Evolutionary conservation across 2,888 invertebrate genomes (phyloP), one percentile per base, ranked within the genome.

Genomic region (Scotopteryx bipunctaria): DNA sequence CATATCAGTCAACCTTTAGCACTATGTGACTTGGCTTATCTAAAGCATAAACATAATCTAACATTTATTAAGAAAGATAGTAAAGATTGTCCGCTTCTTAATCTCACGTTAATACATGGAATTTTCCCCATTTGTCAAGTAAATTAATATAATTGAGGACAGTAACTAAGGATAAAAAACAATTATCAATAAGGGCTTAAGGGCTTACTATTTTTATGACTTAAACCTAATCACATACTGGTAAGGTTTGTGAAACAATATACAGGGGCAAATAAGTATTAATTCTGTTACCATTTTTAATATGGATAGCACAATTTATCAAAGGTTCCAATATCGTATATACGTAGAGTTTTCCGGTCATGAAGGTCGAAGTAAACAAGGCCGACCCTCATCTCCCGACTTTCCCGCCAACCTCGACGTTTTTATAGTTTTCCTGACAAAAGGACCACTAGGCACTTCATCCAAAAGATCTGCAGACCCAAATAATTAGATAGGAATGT

Each of bases 21-120:
- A 42, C 15, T 13, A 32, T 48, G 9, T 46, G 47, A 46, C 50
- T 49, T 45, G 45, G 16, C 43, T 57, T 59, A 59, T 62, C 57
- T 37, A 37, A 51, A 42, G 40, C 41, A 27, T 54, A 31, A 44
- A 29, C 29, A 27, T 41, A 50, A 48, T 51, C 56, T 45, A 17
- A 17, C 13, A 44, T 44, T 51, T 17, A 33, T 5, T 36, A 51
- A 33, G 11, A 43, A 29, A 14, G 43, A 52, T 54, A 54, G 35
- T 51, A 11, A 48, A 56, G 46, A 58, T 50, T 58, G 46, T 21
- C n/a, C 5, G 29, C 8, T 14, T 9, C 21, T 38, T 54, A 53
- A 59, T 55, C 52, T 55, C 48, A 5, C 37, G 15, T 27, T 41
- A 48, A 35, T 23, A 32, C 3, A 25, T 33, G 17, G 16, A 51